Conservation (phyloP, 2,888 invertebrate genomes). For the Sarcophaga variegata region DNA sequence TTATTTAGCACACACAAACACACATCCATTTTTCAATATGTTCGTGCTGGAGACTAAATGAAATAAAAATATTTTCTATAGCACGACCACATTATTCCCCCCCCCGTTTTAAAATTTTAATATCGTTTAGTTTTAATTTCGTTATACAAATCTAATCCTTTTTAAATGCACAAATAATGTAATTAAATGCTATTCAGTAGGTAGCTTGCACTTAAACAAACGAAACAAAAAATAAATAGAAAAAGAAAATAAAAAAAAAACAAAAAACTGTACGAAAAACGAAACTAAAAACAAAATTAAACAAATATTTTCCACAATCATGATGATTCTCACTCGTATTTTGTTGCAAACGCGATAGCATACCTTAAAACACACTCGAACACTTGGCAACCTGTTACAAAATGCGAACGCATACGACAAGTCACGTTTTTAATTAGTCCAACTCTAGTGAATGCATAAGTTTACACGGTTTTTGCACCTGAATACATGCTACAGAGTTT, state of each 20-base stretch:
- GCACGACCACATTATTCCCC: neutral
- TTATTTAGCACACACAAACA: too few species aligned
- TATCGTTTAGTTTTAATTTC: slow-evolving; percentile 9
- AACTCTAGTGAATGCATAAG: slow-evolving; percentile 43
- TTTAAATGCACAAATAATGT: slow-evolving; percentile 25
- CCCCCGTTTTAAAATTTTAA: neutral
- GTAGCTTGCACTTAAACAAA: slow-evolving; percentile 9
- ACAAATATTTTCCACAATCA: slow-evolving; percentile 33
- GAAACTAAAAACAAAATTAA: slow-evolving; percentile 30
- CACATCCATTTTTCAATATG: too few species aligned
- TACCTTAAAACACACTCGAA: slow-evolving; percentile 1
- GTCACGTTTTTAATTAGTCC: slow-evolving; percentile 68
- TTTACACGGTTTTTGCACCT: slow-evolving; percentile 56
- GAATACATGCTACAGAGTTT: slow-evolving; percentile 25
- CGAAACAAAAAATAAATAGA: neutral
- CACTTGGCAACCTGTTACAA: slow-evolving; percentile 29
- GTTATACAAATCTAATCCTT: slow-evolving; percentile 7
- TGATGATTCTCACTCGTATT: slow-evolving; percentile 7
- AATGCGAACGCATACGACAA: slow-evolving; percentile 50
- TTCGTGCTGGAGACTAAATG: too few species aligned
- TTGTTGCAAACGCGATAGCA: slow-evolving; percentile 19
- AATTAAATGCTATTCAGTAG: slow-evolving; percentile 47
- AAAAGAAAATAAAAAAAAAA: neutral
- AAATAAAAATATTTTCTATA: neutral
- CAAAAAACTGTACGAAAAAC: neutral